Evolutionary conservation across 2,113 vertebrate genomes (phyloP), one percentile per base, ranked within the genome.

Genomic region (Gavialis gangeticus): DNA sequence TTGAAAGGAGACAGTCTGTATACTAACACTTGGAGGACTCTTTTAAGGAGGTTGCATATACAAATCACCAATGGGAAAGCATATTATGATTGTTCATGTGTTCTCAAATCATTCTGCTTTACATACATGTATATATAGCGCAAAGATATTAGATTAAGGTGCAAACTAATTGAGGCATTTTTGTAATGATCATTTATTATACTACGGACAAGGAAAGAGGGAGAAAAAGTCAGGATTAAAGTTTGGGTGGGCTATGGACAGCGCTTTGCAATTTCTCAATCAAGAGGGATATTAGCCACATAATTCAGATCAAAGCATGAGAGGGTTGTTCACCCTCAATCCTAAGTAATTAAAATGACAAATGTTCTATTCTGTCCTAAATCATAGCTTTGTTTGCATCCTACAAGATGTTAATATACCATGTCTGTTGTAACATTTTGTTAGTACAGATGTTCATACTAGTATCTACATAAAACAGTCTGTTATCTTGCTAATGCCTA

Each of bases 101-200:
- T 30, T 46, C 83, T 58, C 24, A 69, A 78, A 77, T 46, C 80
- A 25, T 19, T 62, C 64, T 30, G 25, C 46, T 79, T 22, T 28
- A 27, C 37, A n/a, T 30, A 75, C 14, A 24, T 1, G 2, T 30
- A 19, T 22, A 13, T 0, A 1, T 9, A 37, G 7, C 5, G 62
- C 76, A 79, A 59, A 60, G 19, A 13, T 27, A 77, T 3, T n/a
- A n/a, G 78, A 22, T 85, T 25, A 75, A 54, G 63, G 59, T 16
- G 90, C 56, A 27, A 56, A 2, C 5, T 5, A 19, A 69, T 1
- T 1, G 14, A 92, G 30, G 34, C 57, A 34, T 10, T 75, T 86
- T 46, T 60, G 15, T 17, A 66, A 25, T 14, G 21, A 60, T 5
- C 12, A 6, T 3, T 0, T 76, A 5, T 82, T 73, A 60, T 62